Evolutionary conservation across 2,113 vertebrate species (phyloP).

Genomic region (Phasianus colchicus): DNA sequence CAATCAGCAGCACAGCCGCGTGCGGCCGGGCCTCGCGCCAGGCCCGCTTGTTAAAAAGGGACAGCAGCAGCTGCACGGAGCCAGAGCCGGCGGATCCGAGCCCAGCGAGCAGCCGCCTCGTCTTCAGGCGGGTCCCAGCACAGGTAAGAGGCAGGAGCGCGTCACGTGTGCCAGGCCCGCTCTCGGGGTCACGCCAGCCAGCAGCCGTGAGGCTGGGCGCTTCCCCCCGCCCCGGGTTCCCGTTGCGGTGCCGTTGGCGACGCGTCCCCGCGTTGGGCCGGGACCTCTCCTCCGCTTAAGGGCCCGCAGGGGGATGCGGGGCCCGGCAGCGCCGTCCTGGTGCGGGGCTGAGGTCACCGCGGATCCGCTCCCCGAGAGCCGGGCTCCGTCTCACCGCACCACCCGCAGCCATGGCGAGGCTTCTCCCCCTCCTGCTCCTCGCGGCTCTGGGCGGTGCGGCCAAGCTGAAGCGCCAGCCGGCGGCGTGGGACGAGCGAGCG

Average conservation of each 20-base stretch:
- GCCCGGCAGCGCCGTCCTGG: neutral
- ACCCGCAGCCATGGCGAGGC: neutral
- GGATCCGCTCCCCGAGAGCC: no score
- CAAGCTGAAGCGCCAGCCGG: slow-evolving; percentile 65
- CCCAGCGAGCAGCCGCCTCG: neutral
- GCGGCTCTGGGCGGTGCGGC: slow-evolving; percentile 55
- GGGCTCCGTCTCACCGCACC: no score
- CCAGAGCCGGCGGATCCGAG: neutral
- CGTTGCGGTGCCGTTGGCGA: accelerated
- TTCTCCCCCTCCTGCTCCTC: slow-evolving; percentile 52
- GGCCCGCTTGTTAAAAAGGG: neutral
- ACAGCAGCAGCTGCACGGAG: neutral
- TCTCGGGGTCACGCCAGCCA: accelerated
- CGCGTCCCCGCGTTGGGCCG: accelerated
- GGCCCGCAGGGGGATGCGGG: neutral
- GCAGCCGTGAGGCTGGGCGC: accelerated
- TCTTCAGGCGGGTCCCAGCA: neutral
- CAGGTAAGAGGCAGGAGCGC: slow-evolving; percentile 4
- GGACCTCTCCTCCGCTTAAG: neutral
- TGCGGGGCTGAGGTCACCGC: no score
- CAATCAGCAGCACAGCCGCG: slow-evolving; percentile 49
- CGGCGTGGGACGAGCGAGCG: slow-evolving; percentile 52
- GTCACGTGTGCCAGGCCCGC: accelerated
- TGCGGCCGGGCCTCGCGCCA: slow-evolving; percentile 53
- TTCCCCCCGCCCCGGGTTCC: neutral